phyloP scores from a whole-genome alignment of 2,888 invertebrate species.

The Julus scanicus region DNA sequence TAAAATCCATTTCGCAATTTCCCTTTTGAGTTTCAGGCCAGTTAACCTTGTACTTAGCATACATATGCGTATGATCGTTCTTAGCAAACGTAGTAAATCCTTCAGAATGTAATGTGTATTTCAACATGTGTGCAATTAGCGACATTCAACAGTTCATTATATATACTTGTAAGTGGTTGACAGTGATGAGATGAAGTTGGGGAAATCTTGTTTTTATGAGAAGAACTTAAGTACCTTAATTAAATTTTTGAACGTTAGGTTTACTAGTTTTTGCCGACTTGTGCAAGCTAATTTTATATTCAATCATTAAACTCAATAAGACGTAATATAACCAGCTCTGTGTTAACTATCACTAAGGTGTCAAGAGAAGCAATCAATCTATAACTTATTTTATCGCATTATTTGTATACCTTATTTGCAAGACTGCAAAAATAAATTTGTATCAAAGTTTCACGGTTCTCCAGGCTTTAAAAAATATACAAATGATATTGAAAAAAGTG shows the following conservation, averaged over 20 bases:
- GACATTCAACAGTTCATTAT: background rate
- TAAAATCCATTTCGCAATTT: background rate
- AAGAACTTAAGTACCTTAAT: background rate
- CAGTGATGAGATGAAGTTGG: background rate
- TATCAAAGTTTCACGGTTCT: too few species aligned
- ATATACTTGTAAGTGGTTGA: background rate
- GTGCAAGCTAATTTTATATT: too few species aligned
- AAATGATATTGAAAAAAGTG: too few species aligned
- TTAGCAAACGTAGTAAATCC: background rate
- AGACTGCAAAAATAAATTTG: too few species aligned
- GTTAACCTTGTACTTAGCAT: constrained; percentile 28
- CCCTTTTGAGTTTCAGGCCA: background rate
- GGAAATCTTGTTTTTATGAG: background rate
- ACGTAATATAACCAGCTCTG: too few species aligned
- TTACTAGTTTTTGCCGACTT: background rate
- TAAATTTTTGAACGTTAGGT: background rate
- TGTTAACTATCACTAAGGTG: too few species aligned
- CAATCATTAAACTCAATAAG: too few species aligned
- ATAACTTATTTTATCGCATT: too few species aligned
- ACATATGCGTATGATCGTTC: background rate
- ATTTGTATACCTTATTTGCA: too few species aligned
- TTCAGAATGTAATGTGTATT: background rate
- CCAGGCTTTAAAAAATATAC: too few species aligned
- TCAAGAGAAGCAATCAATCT: too few species aligned
- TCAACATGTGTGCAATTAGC: background rate